Conservation (phyloP, 2,113 vertebrate species). For the Acanthisitta chloris region DNA sequence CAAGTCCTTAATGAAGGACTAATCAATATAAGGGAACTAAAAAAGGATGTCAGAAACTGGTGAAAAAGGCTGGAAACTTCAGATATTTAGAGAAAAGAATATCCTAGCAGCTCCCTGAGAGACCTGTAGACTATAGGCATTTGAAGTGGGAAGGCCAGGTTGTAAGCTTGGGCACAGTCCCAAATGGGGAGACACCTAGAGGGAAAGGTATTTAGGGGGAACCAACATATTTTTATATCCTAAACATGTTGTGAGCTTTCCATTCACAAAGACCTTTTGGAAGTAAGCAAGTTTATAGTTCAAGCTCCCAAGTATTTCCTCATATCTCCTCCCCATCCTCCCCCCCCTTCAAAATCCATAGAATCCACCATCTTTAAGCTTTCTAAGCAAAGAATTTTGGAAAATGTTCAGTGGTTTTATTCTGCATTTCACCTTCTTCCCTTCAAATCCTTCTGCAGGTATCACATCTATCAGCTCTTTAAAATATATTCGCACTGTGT, state of each 20-base stretch:
- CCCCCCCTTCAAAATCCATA: fast-evolving
- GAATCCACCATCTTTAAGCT: not conserved
- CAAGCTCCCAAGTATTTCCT: not conserved
- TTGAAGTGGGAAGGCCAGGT: not conserved
- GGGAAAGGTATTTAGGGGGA: not conserved
- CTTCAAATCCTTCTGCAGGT: not conserved
- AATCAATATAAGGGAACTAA: not conserved
- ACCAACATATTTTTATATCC: not conserved
- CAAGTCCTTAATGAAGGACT: not conserved
- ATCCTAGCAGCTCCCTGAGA: not conserved
- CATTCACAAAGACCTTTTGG: not conserved
- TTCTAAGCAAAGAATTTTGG: not conserved
- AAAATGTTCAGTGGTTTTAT: not conserved
- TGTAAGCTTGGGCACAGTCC: not conserved
- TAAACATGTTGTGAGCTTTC: fast-evolving
- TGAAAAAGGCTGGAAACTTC: not conserved
- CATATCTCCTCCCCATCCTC: not conserved
- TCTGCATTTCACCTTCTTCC: not conserved
- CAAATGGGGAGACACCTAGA: fast-evolving
- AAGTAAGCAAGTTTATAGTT: not conserved
- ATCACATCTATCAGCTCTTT: not conserved
- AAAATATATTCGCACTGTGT: not conserved
- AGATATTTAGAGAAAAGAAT: not conserved
- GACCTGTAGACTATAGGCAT: not conserved
- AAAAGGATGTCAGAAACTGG: not conserved